A percentile compares a stretch with the other conserved stretches of the same genome.
phyloP scores from a whole-genome alignment of 2,888 invertebrate species.

The Hirtodrosophila alboralis region DNA sequence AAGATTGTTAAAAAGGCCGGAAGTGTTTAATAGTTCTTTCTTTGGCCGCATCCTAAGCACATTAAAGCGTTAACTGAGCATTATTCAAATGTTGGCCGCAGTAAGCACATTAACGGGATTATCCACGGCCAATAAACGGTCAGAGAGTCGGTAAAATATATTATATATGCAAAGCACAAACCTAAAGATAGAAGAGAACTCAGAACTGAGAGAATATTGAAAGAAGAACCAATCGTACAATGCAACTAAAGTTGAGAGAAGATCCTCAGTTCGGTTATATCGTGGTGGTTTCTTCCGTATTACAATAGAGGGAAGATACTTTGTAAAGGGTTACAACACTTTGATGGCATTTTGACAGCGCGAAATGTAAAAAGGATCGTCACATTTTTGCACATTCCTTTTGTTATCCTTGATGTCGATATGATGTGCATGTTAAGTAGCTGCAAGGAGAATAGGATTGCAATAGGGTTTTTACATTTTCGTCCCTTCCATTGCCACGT shows the following conservation, averaged over 20 bases:
- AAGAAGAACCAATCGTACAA: slow-evolving; percentile 1
- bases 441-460: slow-evolving; percentile 39
- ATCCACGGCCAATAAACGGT: slow-evolving; percentile 83
- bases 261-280: background rate
- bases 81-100: slow-evolving; percentile 76
- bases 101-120: slow-evolving; percentile 83
- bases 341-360: slow-evolving; percentile 40
- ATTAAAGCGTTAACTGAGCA: slow-evolving; percentile 83
- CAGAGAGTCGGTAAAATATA: slow-evolving; percentile 42
- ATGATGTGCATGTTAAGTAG: slow-evolving; percentile 59
- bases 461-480: background rate
- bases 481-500: slow-evolving; percentile 8
- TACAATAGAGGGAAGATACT: background rate
- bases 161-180: slow-evolving; percentile 63
- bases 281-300: slow-evolving; percentile 16
- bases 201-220: background rate
- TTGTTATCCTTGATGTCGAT: slow-evolving; percentile 30
- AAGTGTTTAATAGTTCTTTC: slow-evolving; percentile 12
- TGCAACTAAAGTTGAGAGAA: slow-evolving; percentile 2
- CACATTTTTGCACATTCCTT: slow-evolving; percentile 34
- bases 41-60: slow-evolving; percentile 70
- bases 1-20: slow-evolving; percentile 25
- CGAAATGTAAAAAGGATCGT: slow-evolving; percentile 26
- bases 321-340: slow-evolving; percentile 44
- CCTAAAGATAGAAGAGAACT: background rate